Percentiles rank a stretch among this genome's conserved stretches.
Evolutionary conservation across 2,888 invertebrate species (phyloP).

Genomic region (Schrankia costaestrigalis): DNA sequence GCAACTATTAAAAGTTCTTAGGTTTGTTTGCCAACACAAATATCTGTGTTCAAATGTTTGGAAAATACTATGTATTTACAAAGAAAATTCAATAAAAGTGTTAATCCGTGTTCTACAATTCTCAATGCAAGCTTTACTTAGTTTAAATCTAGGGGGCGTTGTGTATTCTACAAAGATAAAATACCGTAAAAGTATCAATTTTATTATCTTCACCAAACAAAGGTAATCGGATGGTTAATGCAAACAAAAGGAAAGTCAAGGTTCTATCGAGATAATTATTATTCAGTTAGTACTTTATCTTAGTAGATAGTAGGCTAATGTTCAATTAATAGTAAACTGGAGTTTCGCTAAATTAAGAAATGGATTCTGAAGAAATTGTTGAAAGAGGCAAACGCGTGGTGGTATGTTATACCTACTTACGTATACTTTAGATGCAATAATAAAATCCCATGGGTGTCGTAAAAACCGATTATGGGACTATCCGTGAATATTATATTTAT

Average conservation of each 20-base stretch:
- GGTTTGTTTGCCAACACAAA: too few relatives aligned
- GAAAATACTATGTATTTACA: too few relatives aligned
- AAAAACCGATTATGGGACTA: too few relatives aligned
- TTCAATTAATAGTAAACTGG: slow-evolving; percentile 4
- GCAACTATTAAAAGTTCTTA: too few relatives aligned
- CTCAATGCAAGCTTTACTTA: too few relatives aligned
- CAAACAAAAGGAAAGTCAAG: slow-evolving; percentile 49
- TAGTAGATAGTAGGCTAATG: slow-evolving; percentile 12
- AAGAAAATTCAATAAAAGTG: too few relatives aligned
- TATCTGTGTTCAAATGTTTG: too few relatives aligned
- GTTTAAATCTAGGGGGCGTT: too few relatives aligned
- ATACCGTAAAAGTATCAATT: slow-evolving; percentile 19
- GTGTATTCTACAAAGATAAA: background rate
- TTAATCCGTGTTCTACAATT: too few relatives aligned
- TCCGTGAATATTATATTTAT: too few relatives aligned
- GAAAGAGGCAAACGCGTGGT: slow-evolving; percentile 43
- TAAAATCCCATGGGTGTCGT: too few relatives aligned
- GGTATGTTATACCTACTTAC: slow-evolving; percentile 29
- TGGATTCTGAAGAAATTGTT: slow-evolving; percentile 34
- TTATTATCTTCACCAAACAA: slow-evolving; percentile 50
- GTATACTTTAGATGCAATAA: background rate
- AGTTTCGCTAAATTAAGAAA: slow-evolving; percentile 1
- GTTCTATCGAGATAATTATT: slow-evolving; percentile 21
- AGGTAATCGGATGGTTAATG: slow-evolving; percentile 45
- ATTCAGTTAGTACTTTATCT: slow-evolving; percentile 31